phyloP scores from a whole-genome alignment of 2,888 invertebrate genomes.

The Ptychoptera albimana region DNA sequence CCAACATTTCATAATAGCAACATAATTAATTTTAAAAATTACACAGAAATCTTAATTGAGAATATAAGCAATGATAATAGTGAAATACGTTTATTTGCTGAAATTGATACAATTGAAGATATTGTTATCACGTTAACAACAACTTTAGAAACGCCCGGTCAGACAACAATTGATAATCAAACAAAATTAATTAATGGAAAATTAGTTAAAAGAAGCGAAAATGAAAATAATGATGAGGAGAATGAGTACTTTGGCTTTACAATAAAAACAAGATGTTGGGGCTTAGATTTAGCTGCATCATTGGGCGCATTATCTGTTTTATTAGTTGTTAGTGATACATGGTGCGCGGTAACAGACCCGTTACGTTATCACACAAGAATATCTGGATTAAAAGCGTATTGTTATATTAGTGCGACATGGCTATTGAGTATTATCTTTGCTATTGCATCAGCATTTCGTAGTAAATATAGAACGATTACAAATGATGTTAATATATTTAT shows the following conservation, averaged over 20 bases:
- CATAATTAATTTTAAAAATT: too few relatives aligned
- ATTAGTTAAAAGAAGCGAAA: not conserved
- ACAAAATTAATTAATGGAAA: too few relatives aligned
- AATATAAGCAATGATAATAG: too few relatives aligned
- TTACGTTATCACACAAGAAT: constrained; percentile 39
- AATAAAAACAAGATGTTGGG: constrained; percentile 21
- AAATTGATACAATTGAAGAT: too few relatives aligned
- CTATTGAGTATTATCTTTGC: constrained; percentile 27
- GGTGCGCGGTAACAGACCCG: constrained; percentile 42
- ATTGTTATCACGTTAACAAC: too few relatives aligned
- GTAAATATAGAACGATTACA: constrained; percentile 16
- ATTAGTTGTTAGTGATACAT: constrained; percentile 35
- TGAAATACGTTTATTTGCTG: too few relatives aligned
- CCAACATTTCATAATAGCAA: too few relatives aligned
- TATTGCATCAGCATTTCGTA: constrained; percentile 26
- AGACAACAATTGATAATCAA: too few relatives aligned
- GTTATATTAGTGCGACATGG: constrained; percentile 30
- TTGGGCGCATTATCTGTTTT: constrained; percentile 28
- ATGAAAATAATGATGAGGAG: not conserved
- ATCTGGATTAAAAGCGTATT: constrained; percentile 28
- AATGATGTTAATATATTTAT: not conserved
- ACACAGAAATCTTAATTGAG: too few relatives aligned
- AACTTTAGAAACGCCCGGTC: too few relatives aligned
- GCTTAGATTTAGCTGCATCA: constrained; percentile 28
- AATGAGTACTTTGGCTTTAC: not conserved